Conservation (phyloP, 1,140 invertebrate genomes). For the Danaus melanippus region DNA sequence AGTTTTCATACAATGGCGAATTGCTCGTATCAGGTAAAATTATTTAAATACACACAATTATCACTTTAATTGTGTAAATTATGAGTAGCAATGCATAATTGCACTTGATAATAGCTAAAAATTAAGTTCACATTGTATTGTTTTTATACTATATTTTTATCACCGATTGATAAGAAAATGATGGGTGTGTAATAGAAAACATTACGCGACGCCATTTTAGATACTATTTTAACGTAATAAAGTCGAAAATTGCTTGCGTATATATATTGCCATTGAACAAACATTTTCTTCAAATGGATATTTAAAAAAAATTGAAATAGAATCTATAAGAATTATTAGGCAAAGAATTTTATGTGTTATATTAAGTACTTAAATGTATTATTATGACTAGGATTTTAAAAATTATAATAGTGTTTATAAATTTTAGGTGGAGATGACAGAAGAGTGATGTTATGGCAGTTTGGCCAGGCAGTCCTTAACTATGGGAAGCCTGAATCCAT, state of each 20-base stretch:
- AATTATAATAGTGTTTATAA: background rate
- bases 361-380: no score
- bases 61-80: background rate
- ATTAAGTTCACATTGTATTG: constrained; percentile 1
- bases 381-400: no score
- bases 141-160: constrained; percentile 5
- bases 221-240: no score
- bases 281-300: no score
- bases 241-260: no score
- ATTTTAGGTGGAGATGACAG: constrained; percentile 90
- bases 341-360: no score
- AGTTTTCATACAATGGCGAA: constrained; percentile 91
- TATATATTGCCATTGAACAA: no score
- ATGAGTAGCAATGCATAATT: background rate
- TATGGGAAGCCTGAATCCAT: constrained; percentile 78
- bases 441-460: constrained; percentile 90
- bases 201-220: background rate
- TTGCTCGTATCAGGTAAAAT: constrained; percentile 87
- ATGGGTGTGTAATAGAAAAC: constrained; percentile 9
- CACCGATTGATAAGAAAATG: constrained; percentile 6
- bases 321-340: no score
- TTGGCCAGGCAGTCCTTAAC: constrained; percentile 82
- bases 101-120: no score
- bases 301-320: no score
- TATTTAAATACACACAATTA: constrained; percentile 4